Base-by-base conservation (phyloP, 2,113 vertebrate species). In the Isurus oxyrinchus region DNA sequence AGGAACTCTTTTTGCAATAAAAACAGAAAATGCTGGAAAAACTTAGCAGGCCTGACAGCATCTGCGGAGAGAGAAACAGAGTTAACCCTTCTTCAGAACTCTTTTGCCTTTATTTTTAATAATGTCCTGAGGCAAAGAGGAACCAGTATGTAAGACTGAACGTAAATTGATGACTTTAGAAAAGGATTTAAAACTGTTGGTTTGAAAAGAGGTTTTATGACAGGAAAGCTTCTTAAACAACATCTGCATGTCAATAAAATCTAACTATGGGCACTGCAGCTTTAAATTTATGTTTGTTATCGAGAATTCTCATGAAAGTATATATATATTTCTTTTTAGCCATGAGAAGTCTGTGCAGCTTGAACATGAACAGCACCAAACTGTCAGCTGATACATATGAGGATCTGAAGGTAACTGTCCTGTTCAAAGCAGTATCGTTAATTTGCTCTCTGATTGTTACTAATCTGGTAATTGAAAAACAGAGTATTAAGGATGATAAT, bases 351-450 rank as follows among this genome's bases (percentile, higher is more conserved):
- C 98, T 99, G 97, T 99, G 99, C 98, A 99, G 99, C 97, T 98
- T 99, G 97, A 99, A 99, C 96, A 99, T 99, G 99, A 99, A 99
- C 98, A 99, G 99, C 98, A 99, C 99, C 97, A 99, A 99, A 98
- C 99, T 99, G 97, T 99, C 99, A 6, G 99, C 99, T 0, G 99
- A 99, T 97, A 99, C 99, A n/a, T 99, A 99, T 0, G 99, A 99
- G 97, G 99, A 99, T 98, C 99, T 99, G 96, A 99, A 99, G 99
- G 99, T 99, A 98, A 97, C 23, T 72, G 66, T 19, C 11, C 66
- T 72, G 27, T 72, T 44, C 40, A 67, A 95, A 69, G 63, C 23
- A 49, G 63, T 13, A 13, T 25, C 35, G 27, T 69, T 53, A 21
- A 94, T 2, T 94, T 94, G n/a, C 11, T 44, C 0, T 31, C 25